Percentiles rank a stretch among this genome's conserved stretches.
These are phyloP conservation scores for Aplodontia rufa DNA, from an alignment of 2,113 vertebrate genomes.

Conservation along the genomic window DNA sequence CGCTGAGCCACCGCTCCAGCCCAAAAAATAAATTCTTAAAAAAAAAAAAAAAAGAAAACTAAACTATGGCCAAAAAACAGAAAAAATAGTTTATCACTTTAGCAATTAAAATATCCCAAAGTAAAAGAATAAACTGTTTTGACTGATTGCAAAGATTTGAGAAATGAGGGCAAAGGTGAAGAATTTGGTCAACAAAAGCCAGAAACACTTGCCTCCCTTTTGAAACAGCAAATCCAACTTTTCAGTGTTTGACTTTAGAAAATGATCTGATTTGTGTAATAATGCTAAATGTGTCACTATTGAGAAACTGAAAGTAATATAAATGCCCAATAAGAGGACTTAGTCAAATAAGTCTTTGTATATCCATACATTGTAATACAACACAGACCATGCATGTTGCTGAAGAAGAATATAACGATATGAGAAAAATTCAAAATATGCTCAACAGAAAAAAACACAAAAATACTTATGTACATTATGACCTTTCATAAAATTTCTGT, in stretches of 20 bases:
- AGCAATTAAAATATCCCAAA: not conserved
- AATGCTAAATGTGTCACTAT: not conserved
- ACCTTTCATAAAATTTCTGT: not conserved
- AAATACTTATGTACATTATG: not conserved
- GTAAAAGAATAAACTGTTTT: not conserved
- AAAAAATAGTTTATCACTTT: not conserved
- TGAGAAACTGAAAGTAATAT: not conserved
- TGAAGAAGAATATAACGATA: not conserved
- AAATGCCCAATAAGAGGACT: not conserved
- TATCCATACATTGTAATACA: not conserved
- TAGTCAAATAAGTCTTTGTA: not conserved
- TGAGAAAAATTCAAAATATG: not conserved
- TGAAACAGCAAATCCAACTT: not conserved
- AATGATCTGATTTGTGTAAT: not conserved
- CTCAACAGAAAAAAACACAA: not conserved
- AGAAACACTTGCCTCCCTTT: not conserved
- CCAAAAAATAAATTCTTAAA: too few relatives aligned
- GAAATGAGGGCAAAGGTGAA: not conserved
- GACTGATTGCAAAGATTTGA: not conserved
- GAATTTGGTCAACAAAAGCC: not conserved
- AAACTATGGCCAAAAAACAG: too few relatives aligned
- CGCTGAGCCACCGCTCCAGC: too few relatives aligned
- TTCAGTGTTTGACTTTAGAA: conserved; percentile 12
- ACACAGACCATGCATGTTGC: not conserved
- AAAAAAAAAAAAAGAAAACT: too few relatives aligned